Percentiles rank a stretch among this genome's conserved stretches.
phyloP scores from a whole-genome alignment of 2,113 vertebrate genomes.

The Grantiella picta region DNA sequence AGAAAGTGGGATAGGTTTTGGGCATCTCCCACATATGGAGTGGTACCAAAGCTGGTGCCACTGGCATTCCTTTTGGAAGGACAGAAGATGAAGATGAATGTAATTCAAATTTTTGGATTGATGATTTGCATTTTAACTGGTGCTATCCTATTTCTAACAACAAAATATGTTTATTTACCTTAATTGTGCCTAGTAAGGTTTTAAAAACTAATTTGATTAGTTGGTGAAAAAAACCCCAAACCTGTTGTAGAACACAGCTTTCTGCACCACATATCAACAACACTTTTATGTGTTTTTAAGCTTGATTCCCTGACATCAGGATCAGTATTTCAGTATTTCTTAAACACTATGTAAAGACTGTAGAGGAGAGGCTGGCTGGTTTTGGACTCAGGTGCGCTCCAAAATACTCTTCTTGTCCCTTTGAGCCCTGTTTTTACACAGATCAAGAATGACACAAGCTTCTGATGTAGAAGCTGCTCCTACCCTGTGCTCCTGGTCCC shows the following conservation, averaged over 20 bases:
- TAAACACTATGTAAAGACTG: background rate
- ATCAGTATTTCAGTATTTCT: background rate
- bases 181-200: background rate
- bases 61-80: background rate
- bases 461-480: conserved; percentile 14
- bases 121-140: background rate
- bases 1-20: background rate
- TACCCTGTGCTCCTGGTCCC: background rate
- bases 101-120: background rate
- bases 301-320: background rate
- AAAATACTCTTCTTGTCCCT: background rate
- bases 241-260: background rate
- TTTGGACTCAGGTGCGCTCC: background rate
- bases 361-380: background rate
- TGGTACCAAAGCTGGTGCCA: background rate
- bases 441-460: background rate
- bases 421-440: background rate
- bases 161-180: background rate
- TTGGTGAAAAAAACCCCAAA: background rate
- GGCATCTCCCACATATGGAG: background rate
- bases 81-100: background rate
- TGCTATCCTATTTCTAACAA: background rate
- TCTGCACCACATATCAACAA: background rate
- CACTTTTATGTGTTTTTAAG: background rate
- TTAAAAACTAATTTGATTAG: background rate